Base-by-base conservation (phyloP, 1,140 invertebrate species). In the Drusus annulatus region DNA sequence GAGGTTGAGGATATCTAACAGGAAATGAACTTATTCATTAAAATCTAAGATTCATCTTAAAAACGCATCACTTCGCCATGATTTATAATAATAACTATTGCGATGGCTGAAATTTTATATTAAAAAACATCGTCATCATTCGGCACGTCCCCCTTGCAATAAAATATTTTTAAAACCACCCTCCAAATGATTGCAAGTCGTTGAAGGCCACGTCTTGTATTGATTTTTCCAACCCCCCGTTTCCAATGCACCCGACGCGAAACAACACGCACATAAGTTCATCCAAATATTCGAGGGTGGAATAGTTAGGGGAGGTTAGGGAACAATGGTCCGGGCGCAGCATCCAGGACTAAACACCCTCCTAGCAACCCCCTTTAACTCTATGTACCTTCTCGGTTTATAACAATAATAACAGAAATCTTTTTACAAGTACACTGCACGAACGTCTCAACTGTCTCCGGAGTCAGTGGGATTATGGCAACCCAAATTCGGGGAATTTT, bases 261-360 rank as follows among this genome's bases (percentile, higher is more conserved):
- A 69, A 17, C 65, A 50, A 36, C 65, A 69, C 65, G 65, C 65
- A 69, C 65, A 69, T 69, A 69, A 45, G 65, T 69, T 45, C 65
- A 69, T 69, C 31, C 17, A 45, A 69, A 69, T 69, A 69, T 69
- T 69, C 21, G 31, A 50, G 65, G 65, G 65, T 17, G 65, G n/a
- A 69, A 69, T 69, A 69, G 65, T 69, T 69, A 69, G 65, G 65
- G 65, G 36, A 50, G 65, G 65, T 69, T 69, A 69, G 31, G 65
- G 36, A 5, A 69, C 31, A 69, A 69, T 50, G 65, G 65, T 8
- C 65, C 65, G 31, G 21, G 31, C n/a, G 36, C 65, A 69, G 65
- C 65, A 50, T 69, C 28, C 36, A 19, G 36, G 19, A 69, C n/a
- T 16, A 69, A 45, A 45, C 31, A 28, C 21, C 62, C 62, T 28